These are phyloP conservation scores for Drosophila jambulina DNA, from an alignment of 1,140 invertebrate genomes.

Conservation along the genomic window DNA sequence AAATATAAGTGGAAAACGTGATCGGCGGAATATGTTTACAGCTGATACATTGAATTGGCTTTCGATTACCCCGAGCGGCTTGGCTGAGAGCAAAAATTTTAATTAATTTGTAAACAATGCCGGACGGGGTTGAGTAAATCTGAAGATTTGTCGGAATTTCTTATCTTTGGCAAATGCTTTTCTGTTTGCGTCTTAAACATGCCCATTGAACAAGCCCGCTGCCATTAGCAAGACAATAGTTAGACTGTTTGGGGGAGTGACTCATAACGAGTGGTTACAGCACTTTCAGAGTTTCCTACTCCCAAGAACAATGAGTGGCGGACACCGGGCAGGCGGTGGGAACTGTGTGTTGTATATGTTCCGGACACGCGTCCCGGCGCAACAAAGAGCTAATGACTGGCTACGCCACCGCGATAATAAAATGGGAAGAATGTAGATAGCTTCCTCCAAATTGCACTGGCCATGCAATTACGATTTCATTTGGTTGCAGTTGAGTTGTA, in stretches of 20 bases:
- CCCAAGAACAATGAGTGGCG: slow-evolving; percentile 33
- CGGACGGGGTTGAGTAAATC: slow-evolving; percentile 7
- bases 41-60: slow-evolving; percentile 18
- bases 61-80: slow-evolving; percentile 7
- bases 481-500: neutral
- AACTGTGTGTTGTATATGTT: slow-evolving; percentile 1
- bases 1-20: slow-evolving; percentile 30
- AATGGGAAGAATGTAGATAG: slow-evolving; percentile 14
- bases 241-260: slow-evolving; percentile 5
- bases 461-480: neutral
- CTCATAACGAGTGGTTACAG: slow-evolving; percentile 10
- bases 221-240: slow-evolving; percentile 39
- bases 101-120: slow-evolving; percentile 39
- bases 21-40: slow-evolving; percentile 20
- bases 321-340: slow-evolving; percentile 28
- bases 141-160: slow-evolving; percentile 11
- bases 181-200: slow-evolving; percentile 25
- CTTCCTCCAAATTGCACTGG: slow-evolving; percentile 6
- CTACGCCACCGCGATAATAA: neutral
- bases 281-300: neutral
- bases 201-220: neutral
- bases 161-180: slow-evolving; percentile 29
- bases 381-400: slow-evolving; percentile 20
- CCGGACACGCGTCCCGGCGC: slow-evolving; percentile 2
- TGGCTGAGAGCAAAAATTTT: slow-evolving; percentile 17